Base-by-base conservation (phyloP, 1,140 invertebrate genomes). In the Habropoda laboriosa region DNA sequence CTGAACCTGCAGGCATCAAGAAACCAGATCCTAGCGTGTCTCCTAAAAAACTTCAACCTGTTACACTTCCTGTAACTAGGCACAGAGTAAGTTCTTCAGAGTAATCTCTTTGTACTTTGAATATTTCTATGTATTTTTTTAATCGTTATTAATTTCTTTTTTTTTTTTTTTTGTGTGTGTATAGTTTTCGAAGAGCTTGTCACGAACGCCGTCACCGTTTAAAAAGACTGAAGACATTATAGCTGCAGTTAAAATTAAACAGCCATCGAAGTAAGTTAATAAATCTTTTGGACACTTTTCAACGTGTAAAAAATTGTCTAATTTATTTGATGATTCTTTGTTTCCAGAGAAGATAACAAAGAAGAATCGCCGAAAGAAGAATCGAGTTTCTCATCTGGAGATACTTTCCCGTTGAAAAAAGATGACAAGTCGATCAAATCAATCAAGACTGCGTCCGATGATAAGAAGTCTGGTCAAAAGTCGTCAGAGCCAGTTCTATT, bases 131-230 rank as follows among this genome's bases (percentile, higher is more conserved):
- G n/a, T 4, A n/a, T n/a, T 3, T 60, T 35, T 30, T 0, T 49
- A 42, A 53, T 42, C 18, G 57, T 1, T 58, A 18, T 21, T 1
- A n/a, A 40, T 16, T 61, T 64, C 2, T 10, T 16, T 47, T 49
- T 66, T n/a, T 64, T 64, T 16, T 3, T 45, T 16, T 45, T 45
- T 5, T 21, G 1, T 67, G n/a, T 58, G 32, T 86, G n/a, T 86
- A n/a, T 24, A 93, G 91, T 96, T 95, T 88, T 95, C 95, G 30
- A 94, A 94, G 91, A 97, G 96, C 87, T 92, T 97, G 27, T 97
- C 96, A 12, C 94, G 96, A 78, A 97, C 96, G 1, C 96, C 96
- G 30, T 97, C 96, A 30, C 96, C 96, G 60, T 97, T 97, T 91
- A 94, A 96, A 74, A 96, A 96, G 91, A 95, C 95, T 63, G 95